Base-by-base conservation (phyloP, 2,888 invertebrate species). In the Acanthosepion esculentum region DNA sequence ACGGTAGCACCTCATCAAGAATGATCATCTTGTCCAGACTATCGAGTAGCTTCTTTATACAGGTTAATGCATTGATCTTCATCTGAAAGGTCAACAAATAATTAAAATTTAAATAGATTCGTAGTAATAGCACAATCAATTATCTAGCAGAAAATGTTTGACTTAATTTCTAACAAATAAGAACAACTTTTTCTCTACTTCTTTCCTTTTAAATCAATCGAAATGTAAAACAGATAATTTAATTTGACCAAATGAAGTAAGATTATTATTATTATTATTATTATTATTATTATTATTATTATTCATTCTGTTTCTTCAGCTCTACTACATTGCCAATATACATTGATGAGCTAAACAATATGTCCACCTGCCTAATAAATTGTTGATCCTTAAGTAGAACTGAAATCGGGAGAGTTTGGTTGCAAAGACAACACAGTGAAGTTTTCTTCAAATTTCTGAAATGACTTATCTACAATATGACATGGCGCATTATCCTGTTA, bases 1-100 rank as follows among this genome's bases (percentile, higher is more conserved):
- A 98, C 0, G 99, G 99, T 96, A 99, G 98, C 93, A 99, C 98
- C 96, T 99, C 98, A 96, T 99, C 99, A 96, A 99, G 98, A 95
- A 99, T 98, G 97, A 99, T 98, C 95, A 98, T 98, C 97, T 98
- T 98, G 96, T 99, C 99, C 96, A 99, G 98, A 96, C 98, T 98
- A 96, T 98, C 98, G 95, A 99, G 98, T 41, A 99, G 98, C 96
- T 98, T 98, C 97, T 99, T 99, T 94, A 98, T 97, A 96, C 97
- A 97, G 5, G 97, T 96, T 95, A 98, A 96, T 23, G 97, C 97
- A 95, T 97, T 98, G 93, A 97, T 96, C 95, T 97, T 97, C 95
- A 97, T 97, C 97, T 97, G 96, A 48, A 95, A 95, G 53, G 48
- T 59, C n/a, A 94, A 53, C 50, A 48, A 33, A 94, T 20, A 15